Percentiles rank a stretch among this genome's conserved stretches.
These are phyloP conservation scores for Geopemphigus sp. DNA, from an alignment of 1,140 invertebrate species.

Conservation along the genomic window DNA sequence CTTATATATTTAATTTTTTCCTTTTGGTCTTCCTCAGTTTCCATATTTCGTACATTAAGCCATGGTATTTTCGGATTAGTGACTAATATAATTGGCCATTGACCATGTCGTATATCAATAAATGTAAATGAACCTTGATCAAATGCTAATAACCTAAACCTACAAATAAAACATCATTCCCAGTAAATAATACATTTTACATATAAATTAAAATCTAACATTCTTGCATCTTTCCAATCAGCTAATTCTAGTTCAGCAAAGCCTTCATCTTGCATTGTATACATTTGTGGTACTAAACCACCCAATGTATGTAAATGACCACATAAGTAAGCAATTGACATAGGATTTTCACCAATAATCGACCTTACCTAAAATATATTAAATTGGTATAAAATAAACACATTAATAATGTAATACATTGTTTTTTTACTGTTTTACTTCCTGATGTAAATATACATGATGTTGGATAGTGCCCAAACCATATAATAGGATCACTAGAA, in stretches of 20 bases:
- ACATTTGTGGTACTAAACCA: constrained; percentile 79
- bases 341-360: constrained; percentile 58
- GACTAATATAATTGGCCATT: constrained; percentile 79
- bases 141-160: constrained; percentile 76
- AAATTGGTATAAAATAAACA: constrained; percentile 11
- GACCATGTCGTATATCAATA: constrained; percentile 70
- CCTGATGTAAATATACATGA: constrained; percentile 57
- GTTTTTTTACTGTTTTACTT: constrained; percentile 14
- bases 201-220: constrained; percentile 59
- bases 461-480: constrained; percentile 93
- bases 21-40: constrained; percentile 13
- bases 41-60: not conserved
- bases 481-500: constrained; percentile 55
- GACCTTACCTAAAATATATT: constrained; percentile 55
- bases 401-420: not conserved
- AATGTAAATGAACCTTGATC: constrained; percentile 91
- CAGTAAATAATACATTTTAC: not conserved
- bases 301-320: constrained; percentile 86
- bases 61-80: constrained; percentile 77
- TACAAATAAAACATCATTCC: constrained; percentile 55
- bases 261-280: constrained; percentile 79
- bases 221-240: constrained; percentile 90
- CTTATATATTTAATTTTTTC: constrained; percentile 39
- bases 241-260: constrained; percentile 85
- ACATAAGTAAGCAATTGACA: constrained; percentile 77